Evolutionary conservation across 2,888 invertebrate species (phyloP).

Genomic region (Amphipoea oculea): DNA sequence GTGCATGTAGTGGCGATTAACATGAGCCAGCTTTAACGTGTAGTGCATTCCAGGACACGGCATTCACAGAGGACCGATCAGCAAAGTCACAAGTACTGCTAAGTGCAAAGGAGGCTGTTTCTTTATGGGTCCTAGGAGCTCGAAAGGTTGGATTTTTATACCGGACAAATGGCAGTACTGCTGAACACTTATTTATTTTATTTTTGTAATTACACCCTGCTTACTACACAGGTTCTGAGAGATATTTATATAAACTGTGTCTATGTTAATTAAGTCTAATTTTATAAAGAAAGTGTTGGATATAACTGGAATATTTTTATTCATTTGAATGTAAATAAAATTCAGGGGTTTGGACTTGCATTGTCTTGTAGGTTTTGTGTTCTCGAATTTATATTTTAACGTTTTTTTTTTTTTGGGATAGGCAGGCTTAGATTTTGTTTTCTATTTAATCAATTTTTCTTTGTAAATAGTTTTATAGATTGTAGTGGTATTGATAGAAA

Average conservation of each 20-base stretch:
- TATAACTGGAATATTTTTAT: not conserved
- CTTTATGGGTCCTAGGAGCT: constrained; percentile 98
- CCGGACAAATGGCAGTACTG: constrained; percentile 76
- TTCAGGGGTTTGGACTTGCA: constrained; percentile 18
- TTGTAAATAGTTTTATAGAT: constrained; percentile 41
- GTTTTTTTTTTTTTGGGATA: constrained; percentile 10
- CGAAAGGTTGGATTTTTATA: constrained; percentile 94
- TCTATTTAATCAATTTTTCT: not conserved
- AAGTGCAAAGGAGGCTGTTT: constrained; percentile 98
- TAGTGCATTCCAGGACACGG: constrained; percentile 93
- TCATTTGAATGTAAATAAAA: constrained; percentile 23
- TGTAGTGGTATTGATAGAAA: constrained; percentile 41
- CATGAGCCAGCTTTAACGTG: constrained; percentile 86
- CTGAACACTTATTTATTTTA: constrained; percentile 74
- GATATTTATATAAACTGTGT: constrained; percentile 41
- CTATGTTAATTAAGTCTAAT: constrained; percentile 7
- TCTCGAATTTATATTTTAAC: constrained; percentile 1
- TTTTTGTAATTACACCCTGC: constrained; percentile 66
- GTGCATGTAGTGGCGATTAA: constrained; percentile 88
- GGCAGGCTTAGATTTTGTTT: constrained; percentile 21
- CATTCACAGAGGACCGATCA: constrained; percentile 92
- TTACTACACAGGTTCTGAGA: constrained; percentile 60
- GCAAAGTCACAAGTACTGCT: constrained; percentile 95
- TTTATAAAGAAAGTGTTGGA: not conserved
- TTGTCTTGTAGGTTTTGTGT: constrained; percentile 12